phyloP scores from a whole-genome alignment of 2,113 vertebrate species.

The Pleuronectes platessa region DNA sequence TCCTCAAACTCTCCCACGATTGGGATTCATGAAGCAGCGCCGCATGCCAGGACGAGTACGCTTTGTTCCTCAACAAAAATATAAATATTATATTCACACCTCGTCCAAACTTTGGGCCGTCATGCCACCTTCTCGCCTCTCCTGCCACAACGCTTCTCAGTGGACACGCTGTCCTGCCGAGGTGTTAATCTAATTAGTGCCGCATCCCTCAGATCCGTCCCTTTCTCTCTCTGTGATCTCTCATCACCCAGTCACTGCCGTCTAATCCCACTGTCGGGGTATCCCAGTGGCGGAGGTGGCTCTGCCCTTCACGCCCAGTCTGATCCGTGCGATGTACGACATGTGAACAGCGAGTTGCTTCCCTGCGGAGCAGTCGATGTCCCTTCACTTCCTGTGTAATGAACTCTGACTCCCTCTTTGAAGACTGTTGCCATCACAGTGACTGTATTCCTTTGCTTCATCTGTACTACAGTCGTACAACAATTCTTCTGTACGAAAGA shows the following conservation, averaged over 20 bases:
- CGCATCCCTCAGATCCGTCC: slow-evolving; percentile 3
- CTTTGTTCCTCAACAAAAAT: neutral
- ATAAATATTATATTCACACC: neutral
- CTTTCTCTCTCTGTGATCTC: neutral
- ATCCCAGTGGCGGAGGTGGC: neutral
- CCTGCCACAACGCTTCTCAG: neutral
- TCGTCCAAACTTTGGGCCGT: neutral
- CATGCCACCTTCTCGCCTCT: slow-evolving; percentile 4
- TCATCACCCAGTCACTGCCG: neutral
- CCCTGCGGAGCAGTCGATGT: neutral
- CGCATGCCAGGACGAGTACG: neutral
- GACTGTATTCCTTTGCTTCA: neutral
- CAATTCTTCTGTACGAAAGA: neutral
- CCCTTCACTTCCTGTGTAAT: neutral
- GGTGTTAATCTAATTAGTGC: slow-evolving; percentile 39
- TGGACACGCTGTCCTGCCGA: neutral
- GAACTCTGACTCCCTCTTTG: too few species aligned
- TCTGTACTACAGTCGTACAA: neutral
- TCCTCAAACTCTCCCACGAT: neutral
- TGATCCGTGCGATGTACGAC: neutral
- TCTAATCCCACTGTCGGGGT: neutral
- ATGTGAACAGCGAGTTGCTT: neutral
- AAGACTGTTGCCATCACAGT: neutral
- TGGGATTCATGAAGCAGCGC: neutral
- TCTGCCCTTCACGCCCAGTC: neutral